Evolutionary conservation across 1,140 invertebrate species (phyloP).

Genomic region (Hypothenemus hampei): DNA sequence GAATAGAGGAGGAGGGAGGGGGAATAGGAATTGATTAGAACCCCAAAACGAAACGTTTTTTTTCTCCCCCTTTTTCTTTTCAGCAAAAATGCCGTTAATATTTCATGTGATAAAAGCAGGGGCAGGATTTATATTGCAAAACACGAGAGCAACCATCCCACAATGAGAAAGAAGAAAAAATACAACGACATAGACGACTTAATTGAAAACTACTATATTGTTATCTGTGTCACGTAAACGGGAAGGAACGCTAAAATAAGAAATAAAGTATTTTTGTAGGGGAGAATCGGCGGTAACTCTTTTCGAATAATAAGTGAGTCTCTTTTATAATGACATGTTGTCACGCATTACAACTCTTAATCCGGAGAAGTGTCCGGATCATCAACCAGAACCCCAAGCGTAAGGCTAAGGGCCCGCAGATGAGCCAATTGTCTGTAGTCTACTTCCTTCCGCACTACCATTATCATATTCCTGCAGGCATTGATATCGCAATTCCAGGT

Average conservation of each 20-base stretch:
- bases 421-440: too few relatives aligned
- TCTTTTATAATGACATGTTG: too few relatives aligned
- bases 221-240: slow-evolving; percentile 15
- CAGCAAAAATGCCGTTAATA: slow-evolving; percentile 17
- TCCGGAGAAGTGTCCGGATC: too few relatives aligned
- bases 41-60: slow-evolving; percentile 12
- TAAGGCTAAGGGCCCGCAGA: too few relatives aligned
- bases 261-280: slow-evolving; percentile 4
- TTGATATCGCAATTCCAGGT: too few relatives aligned
- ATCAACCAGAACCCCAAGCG: too few relatives aligned
- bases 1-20: slow-evolving; percentile 2
- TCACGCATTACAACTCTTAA: too few relatives aligned
- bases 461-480: too few relatives aligned
- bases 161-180: slow-evolving; percentile 9
- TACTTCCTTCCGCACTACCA: too few relatives aligned
- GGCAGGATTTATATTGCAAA: slow-evolving; percentile 10
- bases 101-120: slow-evolving; percentile 18
- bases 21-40: slow-evolving; percentile 19
- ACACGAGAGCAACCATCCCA: slow-evolving; percentile 5
- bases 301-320: slow-evolving; percentile 4
- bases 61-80: slow-evolving; percentile 1
- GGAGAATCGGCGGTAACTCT: not conserved
- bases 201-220: slow-evolving; percentile 21
- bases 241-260: slow-evolving; percentile 19
- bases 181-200: slow-evolving; percentile 14